Base-by-base conservation (phyloP, 2,888 invertebrate genomes). In the Drosophila maculinotata region DNA sequence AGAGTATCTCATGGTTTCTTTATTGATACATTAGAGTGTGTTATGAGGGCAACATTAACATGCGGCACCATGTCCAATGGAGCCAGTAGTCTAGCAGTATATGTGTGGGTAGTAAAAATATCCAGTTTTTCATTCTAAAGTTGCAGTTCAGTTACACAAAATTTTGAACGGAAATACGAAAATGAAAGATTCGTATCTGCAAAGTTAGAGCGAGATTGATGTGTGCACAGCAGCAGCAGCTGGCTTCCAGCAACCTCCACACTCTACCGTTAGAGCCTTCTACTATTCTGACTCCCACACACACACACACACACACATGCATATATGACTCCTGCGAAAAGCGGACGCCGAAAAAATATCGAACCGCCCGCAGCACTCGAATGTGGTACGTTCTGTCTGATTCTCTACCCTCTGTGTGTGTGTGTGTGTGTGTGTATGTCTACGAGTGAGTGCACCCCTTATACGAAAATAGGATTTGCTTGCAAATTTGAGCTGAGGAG, bases 161-260 rank as follows among this genome's bases (percentile, higher is more conserved):
- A 79, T 82, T n/a, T 81, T 75, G 70, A 82, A 70, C 82, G 82
- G 82, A 83, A 83, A 85, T 82, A 78, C 73, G 83, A 83, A 83
- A 83, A 83, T 83, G 82, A 80, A 83, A 83, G 82, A 83, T 83
- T 85, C 85, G 71, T 83, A 83, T 83, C 82, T 76, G 68, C 42
- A 66, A 79, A 78, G 84, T 81, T 77, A 69, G 76, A 67, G 60
- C 74, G 76, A 84, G 82, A 82, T 82, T 82, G 82, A 82, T 82
- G 82, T 82, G 81, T 84, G 74, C 79, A 70, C 44, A 70, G 67
- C 64, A 64, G 28, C 47, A 49, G 65, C 58, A 66, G 64, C 48
- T 70, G 59, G 58, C 31, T 47, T 44, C 36, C 33, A 33, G 42
- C 28, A 26, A 25, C 14, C 42, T 38, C 15, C 4, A 5, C 35